A percentile compares a stretch with the other conserved stretches of the same genome.
Conservation (phyloP, 2,113 vertebrate species). For the Bufo bufo region DNA sequence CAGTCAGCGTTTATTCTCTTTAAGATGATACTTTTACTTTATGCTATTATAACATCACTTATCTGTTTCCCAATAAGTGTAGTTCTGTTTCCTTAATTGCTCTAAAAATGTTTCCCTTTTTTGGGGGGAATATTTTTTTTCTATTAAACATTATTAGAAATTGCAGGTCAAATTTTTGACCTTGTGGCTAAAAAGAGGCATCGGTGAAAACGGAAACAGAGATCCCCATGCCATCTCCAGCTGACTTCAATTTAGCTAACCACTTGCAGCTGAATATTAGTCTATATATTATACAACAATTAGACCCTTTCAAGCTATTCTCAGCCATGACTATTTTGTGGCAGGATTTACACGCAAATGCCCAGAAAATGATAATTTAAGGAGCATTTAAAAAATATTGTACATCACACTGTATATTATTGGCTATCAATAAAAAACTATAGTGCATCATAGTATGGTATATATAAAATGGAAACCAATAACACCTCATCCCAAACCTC, state of each 20-base stretch:
- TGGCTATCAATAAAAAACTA: neutral
- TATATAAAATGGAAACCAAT: neutral
- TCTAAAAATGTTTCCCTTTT: neutral
- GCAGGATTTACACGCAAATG: neutral
- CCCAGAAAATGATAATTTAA: neutral
- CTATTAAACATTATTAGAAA: slow-evolving; percentile 30
- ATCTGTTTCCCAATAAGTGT: neutral
- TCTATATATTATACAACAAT: slow-evolving; percentile 43
- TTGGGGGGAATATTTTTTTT: neutral
- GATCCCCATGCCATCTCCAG: slow-evolving; percentile 17
- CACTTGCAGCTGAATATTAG: slow-evolving; percentile 51
- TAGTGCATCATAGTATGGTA: neutral
- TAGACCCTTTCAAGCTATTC: slow-evolving; percentile 30
- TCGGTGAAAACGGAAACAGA: slow-evolving; percentile 31
- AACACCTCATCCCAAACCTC: neutral
- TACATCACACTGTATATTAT: neutral
- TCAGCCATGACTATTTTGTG: neutral
- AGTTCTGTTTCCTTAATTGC: neutral
- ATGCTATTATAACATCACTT: neutral
- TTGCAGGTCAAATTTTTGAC: slow-evolving; percentile 38
- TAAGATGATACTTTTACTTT: neutral
- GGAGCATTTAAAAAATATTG: neutral
- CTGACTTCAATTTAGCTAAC: slow-evolving; percentile 54
- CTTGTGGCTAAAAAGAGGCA: slow-evolving; percentile 39
- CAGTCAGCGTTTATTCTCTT: neutral